Base-by-base conservation (phyloP, 2,888 invertebrate genomes). In the Gymnoscelis rufifasciata region DNA sequence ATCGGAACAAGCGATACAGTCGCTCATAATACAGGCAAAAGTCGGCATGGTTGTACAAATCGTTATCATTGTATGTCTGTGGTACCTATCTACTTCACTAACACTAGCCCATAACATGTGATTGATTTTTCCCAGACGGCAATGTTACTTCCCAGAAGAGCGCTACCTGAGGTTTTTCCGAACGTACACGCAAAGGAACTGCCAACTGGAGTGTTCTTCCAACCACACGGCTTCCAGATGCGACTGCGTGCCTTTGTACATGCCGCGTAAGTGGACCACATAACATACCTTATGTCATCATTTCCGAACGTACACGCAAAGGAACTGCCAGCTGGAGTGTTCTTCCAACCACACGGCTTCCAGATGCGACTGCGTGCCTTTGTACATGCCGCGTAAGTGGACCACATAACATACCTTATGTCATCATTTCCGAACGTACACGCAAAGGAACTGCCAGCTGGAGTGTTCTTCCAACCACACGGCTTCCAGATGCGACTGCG, bases 281-380 rank as follows among this genome's bases (percentile, higher is more conserved):
- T n/a, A n/a, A n/a, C n/a, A n/a, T n/a, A n/a, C n/a, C n/a, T n/a
- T n/a, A n/a, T n/a, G n/a, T n/a, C n/a, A n/a, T n/a, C n/a, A n/a
- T 63, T 92, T 89, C 62, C 88, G 90, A 53, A 84, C 87, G 30
- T 93, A 92, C 66, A 91, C 92, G 0, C 91, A 92, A 65, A 84
- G 88, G 51, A 92, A 92, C 62, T 93, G 92, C 56, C 90, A 92
- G 48, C 69, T 92, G 24, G 92, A 93, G 66, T 92, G 92, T 56
- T 64, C 91, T 29, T 84, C 92, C 0, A 92, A 92, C 64, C 90
- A 82, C 57, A 92, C 92, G 0, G 66, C 88, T 7, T 41, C 56
- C 0, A 70, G 67, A 31, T 92, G 92, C 59, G 89, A 83, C 0
- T 92, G 92, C 52, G 91, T 92, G 0, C 90, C 90, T 27, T 90